These are phyloP conservation scores for Ctenosaura bakeri DNA, from an alignment of 2,797 vertebrate species.

Conservation along the genomic window DNA sequence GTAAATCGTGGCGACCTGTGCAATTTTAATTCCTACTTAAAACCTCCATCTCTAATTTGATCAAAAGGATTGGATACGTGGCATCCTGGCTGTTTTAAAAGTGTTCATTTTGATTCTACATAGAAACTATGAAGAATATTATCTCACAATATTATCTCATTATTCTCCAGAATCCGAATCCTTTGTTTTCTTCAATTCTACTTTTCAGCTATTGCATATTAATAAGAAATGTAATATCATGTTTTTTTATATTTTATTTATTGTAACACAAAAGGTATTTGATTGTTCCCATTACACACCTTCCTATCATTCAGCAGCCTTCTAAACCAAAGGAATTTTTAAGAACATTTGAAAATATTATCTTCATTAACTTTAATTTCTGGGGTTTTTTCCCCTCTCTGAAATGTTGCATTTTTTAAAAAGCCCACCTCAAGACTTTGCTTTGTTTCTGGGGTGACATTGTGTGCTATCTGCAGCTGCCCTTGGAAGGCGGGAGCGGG, in stretches of 20 bases:
- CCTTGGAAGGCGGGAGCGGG: slow-evolving; percentile 67
- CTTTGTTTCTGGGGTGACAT: slow-evolving; percentile 68
- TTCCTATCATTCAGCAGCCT: slow-evolving; percentile 18
- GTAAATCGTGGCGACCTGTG: neutral
- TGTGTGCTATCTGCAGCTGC: slow-evolving; percentile 78
- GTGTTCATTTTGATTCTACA: neutral
- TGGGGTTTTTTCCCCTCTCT: slow-evolving; percentile 49
- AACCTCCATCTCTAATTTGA: neutral
- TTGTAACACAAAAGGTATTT: neutral
- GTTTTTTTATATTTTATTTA: slow-evolving; percentile 25
- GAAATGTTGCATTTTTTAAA: slow-evolving; percentile 21
- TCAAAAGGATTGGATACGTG: neutral
- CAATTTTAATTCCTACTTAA: neutral
- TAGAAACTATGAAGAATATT: neutral
- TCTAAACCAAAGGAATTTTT: slow-evolving; percentile 48
- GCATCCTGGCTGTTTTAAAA: neutral
- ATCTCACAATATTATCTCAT: neutral
- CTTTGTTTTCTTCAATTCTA: neutral
- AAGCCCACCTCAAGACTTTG: slow-evolving; percentile 48
- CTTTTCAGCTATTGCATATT: neutral
- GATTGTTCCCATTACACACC: neutral
- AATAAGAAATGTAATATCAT: slow-evolving; percentile 25
- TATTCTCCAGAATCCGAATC: neutral
- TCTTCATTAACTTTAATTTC: slow-evolving; percentile 61
- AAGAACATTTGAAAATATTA: slow-evolving; percentile 58